Evolutionary conservation across 92 coral and sea anemone species (phyloP), one percentile per base, ranked within the genome.

Genomic region (Phenganax marumi): DNA sequence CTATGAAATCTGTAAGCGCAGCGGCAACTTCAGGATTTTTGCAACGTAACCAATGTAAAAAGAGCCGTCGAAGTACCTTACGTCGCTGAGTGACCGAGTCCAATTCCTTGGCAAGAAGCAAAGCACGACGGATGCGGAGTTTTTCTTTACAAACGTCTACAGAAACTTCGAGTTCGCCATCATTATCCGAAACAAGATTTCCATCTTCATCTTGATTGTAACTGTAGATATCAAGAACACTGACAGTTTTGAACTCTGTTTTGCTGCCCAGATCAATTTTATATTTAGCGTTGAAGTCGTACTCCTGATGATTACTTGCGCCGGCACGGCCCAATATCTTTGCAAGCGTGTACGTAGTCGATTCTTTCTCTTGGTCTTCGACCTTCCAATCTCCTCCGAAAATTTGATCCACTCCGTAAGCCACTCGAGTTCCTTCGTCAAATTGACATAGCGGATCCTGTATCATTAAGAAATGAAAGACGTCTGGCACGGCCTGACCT

Each of bases 41-140:
- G 78, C 90, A 92, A n/a, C 97, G 97, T 66, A 92, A 91, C 98
- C 98, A 94, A 51, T 97, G 89, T 24, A 94, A 90, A 52, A 90
- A 94, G 73, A 94, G 76, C 7, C 98, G 91, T 76, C 90, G 92
- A 16, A 89, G 54, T 18, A 94, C 98, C 63, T 94, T 94, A 52
- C 91, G 85, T 50, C 98, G 89, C 58, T 85, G 91, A 3, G 85
- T 88, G n/a, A 92, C 91, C 6, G 93, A 89, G 12, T 66, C 48
- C 56, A 94, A 70, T 87, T 90, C 87, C 90, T 92, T 90, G 60
- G 97, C 97, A 74, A 90, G 95, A 92, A 91, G 89, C 14, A 94
- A 84, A 12, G 93, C 93, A 43, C 92, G 97, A 62, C 86, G 88
- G 61, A 94, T 91, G 86, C 89, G 91, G 43, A 79, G 80, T 87